phyloP scores from a whole-genome alignment of 2,797 vertebrate genomes.

The Enteromius fasciolatus region DNA sequence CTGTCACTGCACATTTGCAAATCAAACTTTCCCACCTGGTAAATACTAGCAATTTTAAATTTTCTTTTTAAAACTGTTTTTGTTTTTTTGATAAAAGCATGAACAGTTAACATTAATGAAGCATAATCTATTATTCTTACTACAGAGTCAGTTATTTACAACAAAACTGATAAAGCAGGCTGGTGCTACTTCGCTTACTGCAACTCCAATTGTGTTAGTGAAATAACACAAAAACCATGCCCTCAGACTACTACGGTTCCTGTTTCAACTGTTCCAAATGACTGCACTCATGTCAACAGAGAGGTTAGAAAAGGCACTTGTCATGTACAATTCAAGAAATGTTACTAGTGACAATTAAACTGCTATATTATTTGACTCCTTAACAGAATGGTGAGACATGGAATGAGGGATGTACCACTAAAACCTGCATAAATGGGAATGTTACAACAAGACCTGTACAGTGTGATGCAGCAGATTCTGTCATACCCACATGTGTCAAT shows the following conservation, averaged over 20 bases:
- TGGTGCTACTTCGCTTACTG: constrained; percentile 45
- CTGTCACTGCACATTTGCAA: constrained; percentile 38
- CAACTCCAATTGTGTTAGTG: constrained; percentile 22
- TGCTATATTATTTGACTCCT: constrained; percentile 14
- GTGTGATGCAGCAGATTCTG: constrained; percentile 66
- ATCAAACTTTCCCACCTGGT: constrained; percentile 40
- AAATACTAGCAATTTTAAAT: not conserved
- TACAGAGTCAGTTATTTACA: constrained; percentile 36
- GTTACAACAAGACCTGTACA: constrained; percentile 52
- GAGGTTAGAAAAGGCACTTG: not conserved
- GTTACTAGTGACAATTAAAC: not conserved
- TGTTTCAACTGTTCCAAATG: not conserved
- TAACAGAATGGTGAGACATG: constrained; percentile 79
- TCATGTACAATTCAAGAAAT: not conserved
- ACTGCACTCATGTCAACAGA: not conserved
- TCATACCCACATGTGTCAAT: constrained; percentile 79
- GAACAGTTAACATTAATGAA: not conserved
- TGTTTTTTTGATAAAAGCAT: not conserved
- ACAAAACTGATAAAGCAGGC: constrained; percentile 36
- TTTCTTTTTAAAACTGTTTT: not conserved
- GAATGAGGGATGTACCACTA: constrained; percentile 74
- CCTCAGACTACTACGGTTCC: constrained; percentile 54
- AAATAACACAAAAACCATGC: constrained; percentile 23
- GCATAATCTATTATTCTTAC: not conserved
- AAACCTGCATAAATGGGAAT: constrained; percentile 74